Percentiles rank a stretch among this genome's conserved stretches.
Evolutionary conservation across 1,140 invertebrate species (phyloP).

Genomic region (Lucilia cuprina): DNA sequence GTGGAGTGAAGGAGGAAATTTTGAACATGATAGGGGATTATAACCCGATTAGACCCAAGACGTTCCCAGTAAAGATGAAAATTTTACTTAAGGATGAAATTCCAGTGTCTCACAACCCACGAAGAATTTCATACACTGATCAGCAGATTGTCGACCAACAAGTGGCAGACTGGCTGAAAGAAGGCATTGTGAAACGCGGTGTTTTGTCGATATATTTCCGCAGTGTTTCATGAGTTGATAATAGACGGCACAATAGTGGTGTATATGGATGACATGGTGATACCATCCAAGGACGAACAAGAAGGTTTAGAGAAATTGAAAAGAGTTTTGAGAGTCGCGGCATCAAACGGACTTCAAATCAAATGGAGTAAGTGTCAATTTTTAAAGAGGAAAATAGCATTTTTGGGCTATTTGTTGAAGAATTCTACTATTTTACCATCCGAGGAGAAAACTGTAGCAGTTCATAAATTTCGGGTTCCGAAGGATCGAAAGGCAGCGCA

Average conservation of each 20-base stretch:
- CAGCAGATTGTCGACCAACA: slow-evolving; percentile 42
- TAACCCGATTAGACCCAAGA: neutral
- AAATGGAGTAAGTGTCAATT: slow-evolving; percentile 38
- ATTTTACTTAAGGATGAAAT: slow-evolving; percentile 46
- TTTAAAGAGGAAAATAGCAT: slow-evolving; percentile 44
- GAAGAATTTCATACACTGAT: slow-evolving; percentile 42
- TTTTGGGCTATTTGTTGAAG: slow-evolving; percentile 39
- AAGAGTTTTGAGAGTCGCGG: slow-evolving; percentile 25
- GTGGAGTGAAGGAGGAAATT: too few relatives aligned
- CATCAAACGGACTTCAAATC: slow-evolving; percentile 16
- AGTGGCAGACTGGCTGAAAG: slow-evolving; percentile 45
- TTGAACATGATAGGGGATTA: neutral
- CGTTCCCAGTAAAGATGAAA: slow-evolving; percentile 39
- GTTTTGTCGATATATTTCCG: slow-evolving; percentile 45
- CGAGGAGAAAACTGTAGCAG: slow-evolving; percentile 43
- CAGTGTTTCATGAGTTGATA: slow-evolving; percentile 30
- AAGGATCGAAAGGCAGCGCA: slow-evolving; percentile 48
- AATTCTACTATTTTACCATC: slow-evolving; percentile 43
- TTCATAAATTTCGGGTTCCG: slow-evolving; percentile 48
- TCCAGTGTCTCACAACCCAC: slow-evolving; percentile 41
- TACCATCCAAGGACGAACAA: slow-evolving; percentile 25
- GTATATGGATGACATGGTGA: slow-evolving; percentile 38
- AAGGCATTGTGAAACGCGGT: slow-evolving; percentile 42
- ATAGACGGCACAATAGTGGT: neutral
- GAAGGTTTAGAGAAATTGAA: slow-evolving; percentile 23